Conservation (phyloP, 2,888 invertebrate species). For the Lasioglossum pauxillum region DNA sequence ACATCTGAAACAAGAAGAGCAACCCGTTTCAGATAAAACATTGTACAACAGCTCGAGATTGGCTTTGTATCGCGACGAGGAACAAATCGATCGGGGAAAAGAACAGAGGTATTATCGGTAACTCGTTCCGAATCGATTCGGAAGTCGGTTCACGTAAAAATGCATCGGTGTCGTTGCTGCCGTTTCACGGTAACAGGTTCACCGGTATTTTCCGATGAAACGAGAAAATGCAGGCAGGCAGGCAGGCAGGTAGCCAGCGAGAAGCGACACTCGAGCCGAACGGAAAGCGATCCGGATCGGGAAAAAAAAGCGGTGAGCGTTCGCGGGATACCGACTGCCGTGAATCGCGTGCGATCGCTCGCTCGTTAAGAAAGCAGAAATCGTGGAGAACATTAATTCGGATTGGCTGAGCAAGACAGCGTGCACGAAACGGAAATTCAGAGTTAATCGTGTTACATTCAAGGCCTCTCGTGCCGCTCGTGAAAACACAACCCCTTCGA, state of each 20-base stretch:
- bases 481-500: conserved; percentile 57
- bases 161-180: neutral
- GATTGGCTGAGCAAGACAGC: conserved; percentile 39
- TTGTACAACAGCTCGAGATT: neutral
- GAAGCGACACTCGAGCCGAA: conserved; percentile 9
- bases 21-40: neutral
- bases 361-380: conserved; percentile 32
- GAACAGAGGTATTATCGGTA: neutral
- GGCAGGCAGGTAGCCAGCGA: neutral
- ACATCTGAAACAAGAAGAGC: neutral
- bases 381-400: conserved; percentile 35
- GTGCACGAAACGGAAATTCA: conserved; percentile 32
- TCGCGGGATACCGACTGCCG: neutral
- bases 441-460: conserved; percentile 53
- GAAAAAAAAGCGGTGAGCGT: neutral
- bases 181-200: neutral
- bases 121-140: conserved; percentile 12
- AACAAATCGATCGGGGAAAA: neutral
- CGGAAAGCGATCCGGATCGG: conserved; percentile 5
- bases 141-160: neutral
- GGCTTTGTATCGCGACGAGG: neutral
- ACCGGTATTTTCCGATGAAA: neutral
- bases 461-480: conserved; percentile 26
- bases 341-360: neutral
- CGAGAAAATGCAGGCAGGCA: neutral